Evolutionary conservation across 2,888 invertebrate species (phyloP).

Genomic region (Allacma fusca): DNA sequence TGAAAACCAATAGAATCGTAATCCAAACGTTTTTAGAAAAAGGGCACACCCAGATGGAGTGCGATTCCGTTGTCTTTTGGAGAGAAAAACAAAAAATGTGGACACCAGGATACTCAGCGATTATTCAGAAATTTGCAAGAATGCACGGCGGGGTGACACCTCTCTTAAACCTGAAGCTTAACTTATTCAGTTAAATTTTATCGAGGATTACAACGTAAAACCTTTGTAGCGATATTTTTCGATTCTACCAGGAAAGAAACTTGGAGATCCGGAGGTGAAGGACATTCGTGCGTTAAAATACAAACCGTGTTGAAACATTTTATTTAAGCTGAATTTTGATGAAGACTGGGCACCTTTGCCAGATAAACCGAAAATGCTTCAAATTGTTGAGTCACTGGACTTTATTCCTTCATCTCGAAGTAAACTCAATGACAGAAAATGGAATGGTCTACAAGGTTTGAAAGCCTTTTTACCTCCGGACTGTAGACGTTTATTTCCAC

Average conservation of each 20-base stretch:
- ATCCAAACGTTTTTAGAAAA: no score
- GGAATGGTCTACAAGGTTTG: no score
- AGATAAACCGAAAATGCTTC: no score
- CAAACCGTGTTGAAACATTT: background rate
- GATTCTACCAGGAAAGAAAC: background rate
- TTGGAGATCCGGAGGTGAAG: background rate
- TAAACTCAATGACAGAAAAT: no score
- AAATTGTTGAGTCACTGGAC: no score
- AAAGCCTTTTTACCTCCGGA: no score
- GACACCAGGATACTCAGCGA: background rate
- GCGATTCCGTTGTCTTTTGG: slow-evolving; percentile 63
- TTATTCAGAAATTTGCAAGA: background rate
- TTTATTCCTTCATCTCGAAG: no score
- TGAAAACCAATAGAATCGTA: no score
- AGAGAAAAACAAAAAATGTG: slow-evolving; percentile 45
- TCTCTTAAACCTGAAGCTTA: background rate
- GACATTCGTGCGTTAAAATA: background rate
- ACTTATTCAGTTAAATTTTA: background rate
- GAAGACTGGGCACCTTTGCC: background rate
- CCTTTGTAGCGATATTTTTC: background rate
- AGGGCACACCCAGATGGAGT: slow-evolving; percentile 64
- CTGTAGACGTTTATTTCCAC: no score
- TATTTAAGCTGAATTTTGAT: background rate
- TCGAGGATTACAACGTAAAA: background rate
- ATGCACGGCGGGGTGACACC: background rate